Conservation (phyloP, 2,113 vertebrate genomes). For the Lepisosteus oculatus region DNA sequence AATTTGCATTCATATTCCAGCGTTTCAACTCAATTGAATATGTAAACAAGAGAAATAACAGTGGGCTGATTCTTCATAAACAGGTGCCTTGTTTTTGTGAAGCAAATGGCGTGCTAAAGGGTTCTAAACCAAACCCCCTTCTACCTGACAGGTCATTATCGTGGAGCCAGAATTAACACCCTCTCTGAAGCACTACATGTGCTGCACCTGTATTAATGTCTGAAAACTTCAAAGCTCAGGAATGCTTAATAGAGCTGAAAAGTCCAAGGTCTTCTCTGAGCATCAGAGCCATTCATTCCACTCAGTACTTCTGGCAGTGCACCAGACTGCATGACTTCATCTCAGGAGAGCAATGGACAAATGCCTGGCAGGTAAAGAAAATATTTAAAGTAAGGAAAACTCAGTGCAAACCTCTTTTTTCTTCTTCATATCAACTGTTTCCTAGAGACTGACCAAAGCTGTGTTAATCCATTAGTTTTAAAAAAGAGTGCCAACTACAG, state of each 20-base stretch:
- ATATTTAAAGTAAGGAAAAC: no score
- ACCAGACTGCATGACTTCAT: conserved; percentile 6
- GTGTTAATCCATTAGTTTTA: no score
- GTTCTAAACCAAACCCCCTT: neutral
- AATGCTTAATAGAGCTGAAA: neutral
- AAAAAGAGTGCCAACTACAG: no score
- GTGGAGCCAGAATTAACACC: neutral
- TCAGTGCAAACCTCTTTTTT: no score
- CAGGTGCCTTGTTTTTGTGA: no score
- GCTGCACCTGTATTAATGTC: neutral
- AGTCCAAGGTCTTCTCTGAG: neutral
- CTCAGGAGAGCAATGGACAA: conserved; percentile 9
- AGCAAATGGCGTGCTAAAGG: no score
- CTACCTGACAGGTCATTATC: neutral
- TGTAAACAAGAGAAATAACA: no score
- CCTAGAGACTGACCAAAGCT: no score
- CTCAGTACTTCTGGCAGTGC: neutral
- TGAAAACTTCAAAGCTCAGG: neutral
- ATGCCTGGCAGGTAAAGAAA: neutral
- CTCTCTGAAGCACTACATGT: neutral
- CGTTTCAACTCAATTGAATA: neutral
- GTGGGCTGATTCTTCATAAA: no score
- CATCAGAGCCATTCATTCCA: neutral
- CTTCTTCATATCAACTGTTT: no score
- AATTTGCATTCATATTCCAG: no score